Conservation (phyloP, 1,140 invertebrate genomes). For the Listronotus bonariensis region DNA sequence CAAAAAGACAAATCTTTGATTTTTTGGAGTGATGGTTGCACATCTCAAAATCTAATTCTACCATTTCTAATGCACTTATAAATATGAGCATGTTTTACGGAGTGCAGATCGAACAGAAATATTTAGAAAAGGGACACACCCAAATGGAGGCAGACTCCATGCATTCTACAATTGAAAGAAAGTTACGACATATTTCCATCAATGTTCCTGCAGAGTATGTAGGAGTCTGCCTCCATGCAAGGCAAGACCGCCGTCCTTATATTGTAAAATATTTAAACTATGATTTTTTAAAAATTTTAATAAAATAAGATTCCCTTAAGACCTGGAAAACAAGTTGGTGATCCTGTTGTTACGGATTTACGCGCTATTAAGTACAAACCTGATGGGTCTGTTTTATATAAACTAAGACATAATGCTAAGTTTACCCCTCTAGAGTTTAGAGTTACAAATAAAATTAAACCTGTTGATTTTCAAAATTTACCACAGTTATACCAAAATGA, state of each 20-base stretch:
- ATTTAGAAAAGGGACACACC: conserved; percentile 12
- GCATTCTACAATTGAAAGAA: neutral
- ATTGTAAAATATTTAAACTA: neutral
- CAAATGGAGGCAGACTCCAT: conserved; percentile 16
- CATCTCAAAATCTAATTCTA: conserved; percentile 6
- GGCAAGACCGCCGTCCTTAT: neutral
- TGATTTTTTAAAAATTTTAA: conserved; percentile 1
- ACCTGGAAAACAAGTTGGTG: neutral
- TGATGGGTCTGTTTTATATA: too few species aligned
- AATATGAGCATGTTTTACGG: conserved; percentile 6
- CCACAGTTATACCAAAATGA: too few species aligned
- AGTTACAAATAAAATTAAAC: too few species aligned
- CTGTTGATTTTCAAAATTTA: too few species aligned
- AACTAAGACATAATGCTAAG: too few species aligned
- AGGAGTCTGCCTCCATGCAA: neutral
- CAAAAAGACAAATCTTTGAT: too few species aligned
- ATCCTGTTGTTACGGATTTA: neutral
- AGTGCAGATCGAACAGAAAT: conserved; percentile 16
- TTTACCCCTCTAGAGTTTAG: too few species aligned
- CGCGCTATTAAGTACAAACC: too few species aligned
- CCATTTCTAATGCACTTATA: conserved; percentile 16
- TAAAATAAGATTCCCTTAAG: neutral
- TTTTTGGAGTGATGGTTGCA: neutral
- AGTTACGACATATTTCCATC: conserved; percentile 7
- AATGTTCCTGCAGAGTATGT: conserved; percentile 18